A percentile compares a stretch with the other conserved stretches of the same genome.
phyloP scores from a whole-genome alignment of 2,797 vertebrate genomes.

The Etheostoma nigrum region DNA sequence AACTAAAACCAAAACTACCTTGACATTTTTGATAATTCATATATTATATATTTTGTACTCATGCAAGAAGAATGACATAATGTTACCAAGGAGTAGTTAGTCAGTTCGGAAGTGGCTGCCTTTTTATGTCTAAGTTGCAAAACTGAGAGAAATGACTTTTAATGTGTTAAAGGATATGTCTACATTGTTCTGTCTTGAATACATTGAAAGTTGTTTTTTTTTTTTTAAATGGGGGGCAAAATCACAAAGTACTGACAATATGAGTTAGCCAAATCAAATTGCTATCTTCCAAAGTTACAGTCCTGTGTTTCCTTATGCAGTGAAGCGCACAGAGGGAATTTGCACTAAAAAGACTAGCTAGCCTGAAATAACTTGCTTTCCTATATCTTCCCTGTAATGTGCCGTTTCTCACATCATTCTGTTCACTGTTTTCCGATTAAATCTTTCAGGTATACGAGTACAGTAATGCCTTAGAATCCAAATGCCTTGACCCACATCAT shows the following conservation, averaged over 20 bases:
- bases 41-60: neutral
- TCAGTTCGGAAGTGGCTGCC: neutral
- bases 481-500: constrained; percentile 51
- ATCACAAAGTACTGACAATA: too few species aligned
- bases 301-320: neutral
- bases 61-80: neutral
- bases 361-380: constrained; percentile 1
- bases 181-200: neutral
- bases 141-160: neutral
- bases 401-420: neutral
- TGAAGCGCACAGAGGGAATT: constrained; percentile 2
- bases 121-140: neutral
- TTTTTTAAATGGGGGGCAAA: too few species aligned
- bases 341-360: constrained; percentile 4
- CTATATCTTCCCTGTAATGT: neutral
- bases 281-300: neutral
- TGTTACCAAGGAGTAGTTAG: neutral
- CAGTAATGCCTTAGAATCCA: constrained; percentile 35
- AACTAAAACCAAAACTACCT: neutral
- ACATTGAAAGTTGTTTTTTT: too few species aligned
- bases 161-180: neutral
- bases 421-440: neutral
- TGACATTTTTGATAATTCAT: neutral
- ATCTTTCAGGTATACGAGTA: constrained; percentile 20
- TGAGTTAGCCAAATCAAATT: too few species aligned